phyloP scores from a whole-genome alignment of 2,888 invertebrate species.

The Torymus tubicola region DNA sequence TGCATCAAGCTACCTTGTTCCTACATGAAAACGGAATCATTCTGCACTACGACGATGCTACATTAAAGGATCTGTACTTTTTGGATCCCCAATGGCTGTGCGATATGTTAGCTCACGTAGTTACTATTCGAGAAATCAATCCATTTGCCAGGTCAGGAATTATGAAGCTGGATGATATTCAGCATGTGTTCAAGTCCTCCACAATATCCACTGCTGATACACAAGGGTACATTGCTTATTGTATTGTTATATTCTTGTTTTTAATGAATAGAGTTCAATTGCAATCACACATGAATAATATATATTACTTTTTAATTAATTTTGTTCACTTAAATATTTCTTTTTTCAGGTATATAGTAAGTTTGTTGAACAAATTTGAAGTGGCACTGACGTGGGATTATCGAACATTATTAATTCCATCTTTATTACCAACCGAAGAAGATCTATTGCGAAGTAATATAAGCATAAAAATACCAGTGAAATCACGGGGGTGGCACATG shows the following conservation, averaged over 20 bases:
- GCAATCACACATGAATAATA: neutral
- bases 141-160: constrained; percentile 94
- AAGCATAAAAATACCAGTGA: constrained; percentile 79
- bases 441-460: constrained; percentile 77
- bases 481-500: constrained; percentile 83
- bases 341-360: constrained; percentile 81
- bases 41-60: constrained; percentile 95
- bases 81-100: constrained; percentile 99
- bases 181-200: constrained; percentile 94
- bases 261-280: neutral
- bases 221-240: constrained; percentile 80
- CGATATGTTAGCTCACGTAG: constrained; percentile 97
- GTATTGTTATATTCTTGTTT: neutral
- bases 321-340: neutral
- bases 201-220: constrained; percentile 84
- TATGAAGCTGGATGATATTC: constrained; percentile 95
- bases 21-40: constrained; percentile 98
- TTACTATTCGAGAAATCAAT: constrained; percentile 97
- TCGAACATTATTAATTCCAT: constrained; percentile 92
- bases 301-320: neutral
- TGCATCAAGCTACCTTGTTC: constrained; percentile 97
- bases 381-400: constrained; percentile 98
- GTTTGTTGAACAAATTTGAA: constrained; percentile 96
- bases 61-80: constrained; percentile 95
- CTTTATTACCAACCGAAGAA: constrained; percentile 89